Conservation (phyloP, 2,113 vertebrate genomes). For the Tragelaphus buxtoni region DNA sequence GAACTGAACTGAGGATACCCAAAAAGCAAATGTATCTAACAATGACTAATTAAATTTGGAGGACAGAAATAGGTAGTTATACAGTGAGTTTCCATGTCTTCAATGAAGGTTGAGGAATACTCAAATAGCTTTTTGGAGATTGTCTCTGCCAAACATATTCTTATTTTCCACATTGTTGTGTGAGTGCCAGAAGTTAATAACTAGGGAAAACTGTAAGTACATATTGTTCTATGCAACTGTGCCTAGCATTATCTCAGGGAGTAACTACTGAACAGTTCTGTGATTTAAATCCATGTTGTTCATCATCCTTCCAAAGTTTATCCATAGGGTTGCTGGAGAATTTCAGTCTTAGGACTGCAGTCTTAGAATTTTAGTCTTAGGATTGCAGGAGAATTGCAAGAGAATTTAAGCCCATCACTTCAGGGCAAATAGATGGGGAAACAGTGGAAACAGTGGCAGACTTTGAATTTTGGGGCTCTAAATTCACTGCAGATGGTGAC, state of each 20-base stretch:
- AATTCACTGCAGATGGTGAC: background rate
- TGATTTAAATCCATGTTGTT: background rate
- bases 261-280: background rate
- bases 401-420: conserved; percentile 27
- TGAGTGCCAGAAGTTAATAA: background rate
- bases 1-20: background rate
- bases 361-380: too few relatives aligned
- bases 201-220: background rate
- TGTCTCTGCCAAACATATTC: background rate
- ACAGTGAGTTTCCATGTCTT: background rate
- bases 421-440: background rate
- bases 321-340: conserved; percentile 46
- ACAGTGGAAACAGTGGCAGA: background rate
- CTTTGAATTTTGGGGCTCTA: background rate
- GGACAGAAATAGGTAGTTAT: background rate
- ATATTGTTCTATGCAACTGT: background rate
- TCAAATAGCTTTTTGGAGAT: background rate
- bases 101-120: background rate
- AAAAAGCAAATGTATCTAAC: background rate
- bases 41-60: background rate
- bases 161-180: background rate
- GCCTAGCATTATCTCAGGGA: background rate
- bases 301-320: background rate
- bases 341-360: conserved; percentile 45
- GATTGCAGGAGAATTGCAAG: background rate